These are phyloP conservation scores for Dione vanillae DNA, from an alignment of 2,888 invertebrate genomes.

Conservation along the genomic window DNA sequence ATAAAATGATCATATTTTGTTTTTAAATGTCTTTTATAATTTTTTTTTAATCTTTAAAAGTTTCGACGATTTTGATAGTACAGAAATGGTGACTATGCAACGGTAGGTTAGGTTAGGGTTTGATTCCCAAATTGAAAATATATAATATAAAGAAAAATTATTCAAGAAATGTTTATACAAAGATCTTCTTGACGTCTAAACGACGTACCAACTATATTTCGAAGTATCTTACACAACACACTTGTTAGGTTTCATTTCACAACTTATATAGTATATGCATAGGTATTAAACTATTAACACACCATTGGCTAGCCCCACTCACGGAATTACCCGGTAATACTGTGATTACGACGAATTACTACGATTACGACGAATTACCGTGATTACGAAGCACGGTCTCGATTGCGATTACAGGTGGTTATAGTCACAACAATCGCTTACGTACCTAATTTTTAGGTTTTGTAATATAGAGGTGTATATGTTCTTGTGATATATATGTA, in stretches of 20 bases:
- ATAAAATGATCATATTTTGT: not conserved
- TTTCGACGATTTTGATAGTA: no score
- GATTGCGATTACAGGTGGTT: slow-evolving; percentile 40
- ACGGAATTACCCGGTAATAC: slow-evolving; percentile 44
- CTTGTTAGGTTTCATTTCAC: slow-evolving; percentile 23
- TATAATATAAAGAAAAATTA: no score
- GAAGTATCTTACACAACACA: not conserved
- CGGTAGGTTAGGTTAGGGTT: no score
- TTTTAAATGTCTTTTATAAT: no score
- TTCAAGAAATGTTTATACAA: no score
- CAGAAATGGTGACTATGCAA: no score
- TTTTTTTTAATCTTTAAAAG: no score
- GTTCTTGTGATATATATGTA: no score
- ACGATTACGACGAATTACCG: slow-evolving; percentile 51
- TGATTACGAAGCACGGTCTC: slow-evolving; percentile 50
- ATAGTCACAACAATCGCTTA: not conserved
- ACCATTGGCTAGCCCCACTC: slow-evolving; percentile 50
- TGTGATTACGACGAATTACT: slow-evolving; percentile 52
- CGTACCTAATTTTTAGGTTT: not conserved
- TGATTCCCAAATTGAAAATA: no score
- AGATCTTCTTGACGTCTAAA: no score
- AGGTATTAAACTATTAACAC: slow-evolving; percentile 50
- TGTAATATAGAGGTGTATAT: not conserved
- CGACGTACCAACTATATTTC: not conserved
- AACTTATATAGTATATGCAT: slow-evolving; percentile 43